Base-by-base conservation (phyloP, 2,888 invertebrate species). In the Antitype chi region DNA sequence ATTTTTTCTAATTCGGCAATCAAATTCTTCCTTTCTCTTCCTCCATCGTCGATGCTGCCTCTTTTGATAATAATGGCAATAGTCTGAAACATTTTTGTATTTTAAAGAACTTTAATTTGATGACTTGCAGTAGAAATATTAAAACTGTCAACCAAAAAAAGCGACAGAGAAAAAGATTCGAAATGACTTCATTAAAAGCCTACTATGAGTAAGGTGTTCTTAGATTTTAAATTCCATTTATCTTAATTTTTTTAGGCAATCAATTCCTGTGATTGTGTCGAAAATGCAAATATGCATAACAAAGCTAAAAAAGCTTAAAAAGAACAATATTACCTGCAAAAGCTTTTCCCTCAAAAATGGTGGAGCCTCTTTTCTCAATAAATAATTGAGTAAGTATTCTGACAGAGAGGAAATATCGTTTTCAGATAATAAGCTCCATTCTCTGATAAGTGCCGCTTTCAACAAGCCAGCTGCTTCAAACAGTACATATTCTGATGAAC, bases 31-130 rank as follows among this genome's bases (percentile, higher is more conserved):
- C 98, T 96, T 90, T 98, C 98, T 87, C 97, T 96, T 17, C 98
- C 98, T 78, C 97, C 96, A 92, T 98, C 98, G 88, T 98, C 98
- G 59, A 98, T 97, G 90, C 98, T 98, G 28, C 98, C 98, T 90
- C 99, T 97, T 95, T 99, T 99, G 28, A 99, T 97, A 94, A 99
- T 98, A 79, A 99, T 98, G 20, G 99, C 98, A 89, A 99, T 98
- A 68, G 98, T 98, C 97, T 98, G 95, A 93, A 95, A 91, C 81
- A 72, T 23, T 67, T 43, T 43, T 63, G 0, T 0, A 25, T 47
- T 8, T 43, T 43, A 43, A 49, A 47, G 53, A 47, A 64, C 0
- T 49, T 70, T 0, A 3, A 49, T 2, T 60, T 52, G 15, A 28
- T 38, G 9, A 32, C 17, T 53, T 13, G 38, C 20, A 76, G 47